Conservation (phyloP, 2,888 invertebrate genomes). For the Apamea epomidion region DNA sequence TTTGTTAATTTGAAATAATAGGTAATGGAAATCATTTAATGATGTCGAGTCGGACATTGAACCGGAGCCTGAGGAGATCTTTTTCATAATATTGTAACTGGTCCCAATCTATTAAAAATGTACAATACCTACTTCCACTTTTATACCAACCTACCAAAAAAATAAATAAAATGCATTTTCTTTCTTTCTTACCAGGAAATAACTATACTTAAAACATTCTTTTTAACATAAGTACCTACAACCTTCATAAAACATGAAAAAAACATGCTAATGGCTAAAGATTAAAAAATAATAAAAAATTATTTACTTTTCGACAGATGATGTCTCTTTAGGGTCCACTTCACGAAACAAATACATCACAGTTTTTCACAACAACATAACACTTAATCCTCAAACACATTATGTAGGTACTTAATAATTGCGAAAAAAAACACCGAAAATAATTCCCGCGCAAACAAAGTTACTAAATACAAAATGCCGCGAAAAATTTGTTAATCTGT, state of each 20-base stretch:
- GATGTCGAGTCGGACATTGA: neutral
- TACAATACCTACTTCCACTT: neutral
- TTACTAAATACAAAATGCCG: conserved; percentile 52
- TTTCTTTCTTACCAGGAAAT: conserved; percentile 1
- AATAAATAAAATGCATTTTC: too few relatives aligned
- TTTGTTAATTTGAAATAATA: neutral
- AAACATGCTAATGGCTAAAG: neutral
- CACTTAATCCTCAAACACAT: conserved; percentile 80
- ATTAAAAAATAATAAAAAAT: conserved; percentile 28
- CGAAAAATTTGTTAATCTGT: conserved; percentile 54
- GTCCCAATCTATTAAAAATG: neutral
- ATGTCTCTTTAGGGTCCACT: conserved; percentile 80
- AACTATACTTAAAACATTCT: neutral
- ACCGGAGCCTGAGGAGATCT: neutral
- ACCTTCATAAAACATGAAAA: neutral
- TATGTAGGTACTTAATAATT: conserved; percentile 50
- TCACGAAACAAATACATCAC: conserved; percentile 84
- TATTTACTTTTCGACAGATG: conserved; percentile 90
- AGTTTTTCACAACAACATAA: conserved; percentile 71
- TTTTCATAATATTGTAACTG: neutral
- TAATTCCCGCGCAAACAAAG: conserved; percentile 41
- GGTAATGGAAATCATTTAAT: neutral
- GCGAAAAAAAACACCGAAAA: conserved; percentile 68
- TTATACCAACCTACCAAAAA: neutral
- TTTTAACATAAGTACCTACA: neutral